Conservation (phyloP, 1,140 invertebrate genomes). For the Caenorhabditis briggsae region DNA sequence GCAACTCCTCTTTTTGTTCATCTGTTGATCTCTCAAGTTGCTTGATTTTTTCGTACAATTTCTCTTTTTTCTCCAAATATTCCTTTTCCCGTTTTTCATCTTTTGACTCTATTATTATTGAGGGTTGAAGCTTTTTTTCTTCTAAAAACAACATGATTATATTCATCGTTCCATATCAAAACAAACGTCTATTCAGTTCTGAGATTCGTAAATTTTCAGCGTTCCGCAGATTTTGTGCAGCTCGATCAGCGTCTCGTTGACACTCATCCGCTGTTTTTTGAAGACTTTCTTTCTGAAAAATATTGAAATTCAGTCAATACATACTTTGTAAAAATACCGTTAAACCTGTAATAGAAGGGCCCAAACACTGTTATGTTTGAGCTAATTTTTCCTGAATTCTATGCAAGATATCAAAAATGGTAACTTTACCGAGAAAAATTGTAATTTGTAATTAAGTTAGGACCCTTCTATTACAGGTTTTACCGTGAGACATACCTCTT, state of each 20-base stretch:
- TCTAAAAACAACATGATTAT: background rate
- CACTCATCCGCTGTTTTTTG: constrained; percentile 16
- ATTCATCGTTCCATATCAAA: background rate
- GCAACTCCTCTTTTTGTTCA: constrained; percentile 25
- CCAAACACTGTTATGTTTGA: too few relatives aligned
- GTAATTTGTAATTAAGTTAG: too few relatives aligned
- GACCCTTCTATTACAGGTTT: too few relatives aligned
- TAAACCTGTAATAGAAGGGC: too few relatives aligned
- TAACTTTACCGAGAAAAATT: too few relatives aligned
- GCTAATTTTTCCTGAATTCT: too few relatives aligned
- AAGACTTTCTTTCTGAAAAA: constrained; percentile 33
- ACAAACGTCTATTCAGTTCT: constrained; percentile 13
- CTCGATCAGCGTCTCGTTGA: constrained; percentile 24
- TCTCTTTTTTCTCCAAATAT: constrained; percentile 36
- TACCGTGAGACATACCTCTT: background rate
- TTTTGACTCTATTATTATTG: constrained; percentile 2
- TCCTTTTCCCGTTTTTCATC: constrained; percentile 45
- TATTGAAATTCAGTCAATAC: too few relatives aligned
- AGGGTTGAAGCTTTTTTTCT: constrained; percentile 12
- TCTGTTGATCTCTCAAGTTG: constrained; percentile 12
- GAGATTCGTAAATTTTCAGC: constrained; percentile 32
- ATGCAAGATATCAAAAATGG: too few relatives aligned
- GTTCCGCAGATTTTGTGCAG: constrained; percentile 27
- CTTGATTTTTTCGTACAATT: constrained; percentile 5
- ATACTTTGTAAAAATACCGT: too few relatives aligned